These are phyloP conservation scores for Papilio helenus DNA, from an alignment of 1,140 invertebrate genomes.

Conservation along the genomic window DNA sequence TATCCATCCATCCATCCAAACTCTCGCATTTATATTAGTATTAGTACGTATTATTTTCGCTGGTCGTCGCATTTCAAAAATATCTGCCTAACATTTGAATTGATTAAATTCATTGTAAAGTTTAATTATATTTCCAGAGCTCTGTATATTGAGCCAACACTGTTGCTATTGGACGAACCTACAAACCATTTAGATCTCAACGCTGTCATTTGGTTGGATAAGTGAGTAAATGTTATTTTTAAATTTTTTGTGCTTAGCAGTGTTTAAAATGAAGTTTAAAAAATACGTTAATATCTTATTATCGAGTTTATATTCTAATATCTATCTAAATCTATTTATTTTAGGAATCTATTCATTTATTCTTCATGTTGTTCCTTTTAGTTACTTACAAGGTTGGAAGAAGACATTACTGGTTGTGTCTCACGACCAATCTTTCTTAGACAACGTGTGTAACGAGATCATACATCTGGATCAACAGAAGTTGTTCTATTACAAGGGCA, in stretches of 20 bases:
- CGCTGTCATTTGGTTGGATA: constrained; percentile 99
- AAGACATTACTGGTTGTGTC: constrained; percentile 98
- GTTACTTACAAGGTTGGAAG: constrained; percentile 98
- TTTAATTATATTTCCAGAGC: constrained; percentile 84
- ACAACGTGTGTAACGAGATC: constrained; percentile 99
- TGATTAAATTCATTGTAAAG: too few relatives aligned
- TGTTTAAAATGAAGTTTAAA: too few relatives aligned
- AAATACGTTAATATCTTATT: too few relatives aligned
- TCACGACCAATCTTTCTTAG: constrained; percentile 99
- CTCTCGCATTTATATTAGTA: too few relatives aligned
- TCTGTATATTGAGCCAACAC: constrained; percentile 95
- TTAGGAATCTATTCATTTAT: too few relatives aligned
- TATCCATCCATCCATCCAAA: too few relatives aligned
- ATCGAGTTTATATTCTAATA: too few relatives aligned
- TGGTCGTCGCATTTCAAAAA: too few relatives aligned
- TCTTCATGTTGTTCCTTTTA: constrained; percentile 61
- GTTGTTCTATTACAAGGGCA: constrained; percentile 98
- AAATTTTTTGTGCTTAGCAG: too few relatives aligned
- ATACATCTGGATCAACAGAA: constrained; percentile 98
- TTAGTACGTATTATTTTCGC: too few relatives aligned
- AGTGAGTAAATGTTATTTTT: constrained; percentile 84
- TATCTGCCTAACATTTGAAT: too few relatives aligned
- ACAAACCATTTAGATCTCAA: constrained; percentile 97
- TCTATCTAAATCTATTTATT: too few relatives aligned
- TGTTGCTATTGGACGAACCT: constrained; percentile 98